Percentiles rank a stretch among this genome's conserved stretches.
Conservation (phyloP, 2,113 vertebrate species). For the Caretta caretta region DNA sequence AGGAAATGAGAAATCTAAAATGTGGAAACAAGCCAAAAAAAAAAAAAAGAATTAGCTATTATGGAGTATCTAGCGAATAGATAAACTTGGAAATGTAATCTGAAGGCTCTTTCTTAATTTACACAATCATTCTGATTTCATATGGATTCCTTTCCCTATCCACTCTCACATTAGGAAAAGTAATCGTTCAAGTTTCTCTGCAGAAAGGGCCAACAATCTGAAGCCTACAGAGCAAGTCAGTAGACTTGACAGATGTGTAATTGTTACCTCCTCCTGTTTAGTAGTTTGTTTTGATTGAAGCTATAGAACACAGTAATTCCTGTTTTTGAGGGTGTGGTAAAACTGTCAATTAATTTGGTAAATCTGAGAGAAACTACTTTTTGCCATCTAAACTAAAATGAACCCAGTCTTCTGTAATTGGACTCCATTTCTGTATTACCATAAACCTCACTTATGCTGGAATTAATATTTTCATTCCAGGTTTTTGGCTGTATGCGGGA, state of each 20-base stretch:
- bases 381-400: background rate
- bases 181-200: background rate
- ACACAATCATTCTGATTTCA: background rate
- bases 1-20: background rate
- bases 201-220: background rate
- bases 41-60: background rate
- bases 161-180: background rate
- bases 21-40: too few species aligned
- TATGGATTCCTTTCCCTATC: background rate
- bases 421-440: background rate
- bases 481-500: constrained; percentile 86
- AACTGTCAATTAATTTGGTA: background rate
- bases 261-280: background rate
- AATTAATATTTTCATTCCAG: constrained; percentile 70
- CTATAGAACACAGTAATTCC: background rate
- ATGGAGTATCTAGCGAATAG: background rate
- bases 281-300: background rate
- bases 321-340: background rate
- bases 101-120: background rate
- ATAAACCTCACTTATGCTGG: background rate
- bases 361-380: background rate
- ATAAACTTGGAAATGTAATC: background rate
- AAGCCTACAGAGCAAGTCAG: background rate
- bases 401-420: background rate
- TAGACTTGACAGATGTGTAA: background rate